Percentiles rank a stretch among this genome's conserved stretches.
phyloP scores from a whole-genome alignment of 64 coral and sea anemone genomes.

The Cladopsammia gracilis region DNA sequence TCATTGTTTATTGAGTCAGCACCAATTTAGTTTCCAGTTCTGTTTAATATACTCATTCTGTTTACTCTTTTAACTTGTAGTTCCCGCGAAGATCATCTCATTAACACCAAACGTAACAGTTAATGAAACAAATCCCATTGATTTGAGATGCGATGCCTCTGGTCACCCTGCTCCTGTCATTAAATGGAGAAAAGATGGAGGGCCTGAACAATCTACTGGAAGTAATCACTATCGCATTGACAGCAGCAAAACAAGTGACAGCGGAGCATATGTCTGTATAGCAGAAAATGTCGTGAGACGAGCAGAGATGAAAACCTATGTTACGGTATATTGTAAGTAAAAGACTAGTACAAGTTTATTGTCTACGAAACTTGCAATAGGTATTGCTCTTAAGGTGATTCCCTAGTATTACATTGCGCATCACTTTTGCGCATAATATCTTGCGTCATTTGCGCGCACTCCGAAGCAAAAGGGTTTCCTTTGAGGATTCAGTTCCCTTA shows the following conservation, averaged over 20 bases:
- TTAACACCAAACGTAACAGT: background rate
- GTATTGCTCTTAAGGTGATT: too few relatives aligned
- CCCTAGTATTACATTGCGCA: too few relatives aligned
- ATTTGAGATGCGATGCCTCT: background rate
- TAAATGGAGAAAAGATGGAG: background rate
- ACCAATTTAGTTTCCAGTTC: too few relatives aligned
- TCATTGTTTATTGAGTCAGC: background rate
- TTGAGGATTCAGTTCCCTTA: too few relatives aligned
- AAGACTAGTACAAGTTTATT: background rate
- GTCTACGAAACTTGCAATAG: too few relatives aligned
- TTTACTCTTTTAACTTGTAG: background rate
- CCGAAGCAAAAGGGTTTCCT: too few relatives aligned
- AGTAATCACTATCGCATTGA: background rate
- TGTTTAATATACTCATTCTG: background rate
- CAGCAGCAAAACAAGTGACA: background rate
- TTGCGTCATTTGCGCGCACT: too few relatives aligned
- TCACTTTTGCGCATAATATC: too few relatives aligned
- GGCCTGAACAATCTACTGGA: background rate
- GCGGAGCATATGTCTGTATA: background rate
- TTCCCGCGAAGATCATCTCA: background rate
- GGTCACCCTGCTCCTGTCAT: background rate
- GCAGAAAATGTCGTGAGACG: background rate
- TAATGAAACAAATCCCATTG: background rate
- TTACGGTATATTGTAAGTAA: slow-evolving; percentile 4
- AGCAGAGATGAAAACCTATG: background rate